Evolutionary conservation across 2,888 invertebrate species (phyloP).

Genomic region (Microplitis manilae): DNA sequence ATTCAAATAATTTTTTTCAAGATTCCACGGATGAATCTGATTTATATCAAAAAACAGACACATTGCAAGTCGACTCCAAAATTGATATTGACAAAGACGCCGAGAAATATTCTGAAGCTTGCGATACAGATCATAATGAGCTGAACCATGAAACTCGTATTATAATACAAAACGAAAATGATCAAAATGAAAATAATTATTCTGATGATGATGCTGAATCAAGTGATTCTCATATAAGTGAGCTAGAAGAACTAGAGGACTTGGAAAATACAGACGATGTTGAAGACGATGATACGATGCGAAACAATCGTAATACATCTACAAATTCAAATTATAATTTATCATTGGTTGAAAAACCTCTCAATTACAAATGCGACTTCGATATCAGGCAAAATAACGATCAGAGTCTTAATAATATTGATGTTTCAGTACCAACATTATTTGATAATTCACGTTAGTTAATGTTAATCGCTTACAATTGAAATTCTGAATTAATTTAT

Average conservation of each 20-base stretch:
- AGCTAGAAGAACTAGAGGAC: constrained; percentile 1
- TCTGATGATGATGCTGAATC: not conserved
- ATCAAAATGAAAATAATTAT: not conserved
- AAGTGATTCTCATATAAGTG: constrained; percentile 2
- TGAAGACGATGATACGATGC: not conserved
- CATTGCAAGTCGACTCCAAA: not conserved
- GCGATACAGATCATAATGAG: not conserved
- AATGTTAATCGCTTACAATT: not conserved
- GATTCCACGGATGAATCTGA: not conserved
- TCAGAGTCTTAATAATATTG: not conserved
- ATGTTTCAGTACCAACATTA: not conserved
- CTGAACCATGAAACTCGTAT: not conserved
- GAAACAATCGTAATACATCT: not conserved
- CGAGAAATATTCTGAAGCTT: not conserved
- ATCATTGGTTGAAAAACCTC: not conserved
- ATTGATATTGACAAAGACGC: too few relatives aligned
- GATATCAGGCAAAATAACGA: not conserved
- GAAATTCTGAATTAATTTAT: not conserved
- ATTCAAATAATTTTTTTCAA: not conserved
- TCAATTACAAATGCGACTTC: not conserved
- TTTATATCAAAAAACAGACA: not conserved
- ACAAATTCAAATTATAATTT: not conserved
- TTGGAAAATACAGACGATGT: not conserved
- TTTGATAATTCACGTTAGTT: not conserved
- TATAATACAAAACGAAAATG: too few relatives aligned